Evolutionary conservation across 2,113 vertebrate genomes (phyloP), one percentile per base, ranked within the genome.

Genomic region (Stomatorhinus ivindoensis): DNA sequence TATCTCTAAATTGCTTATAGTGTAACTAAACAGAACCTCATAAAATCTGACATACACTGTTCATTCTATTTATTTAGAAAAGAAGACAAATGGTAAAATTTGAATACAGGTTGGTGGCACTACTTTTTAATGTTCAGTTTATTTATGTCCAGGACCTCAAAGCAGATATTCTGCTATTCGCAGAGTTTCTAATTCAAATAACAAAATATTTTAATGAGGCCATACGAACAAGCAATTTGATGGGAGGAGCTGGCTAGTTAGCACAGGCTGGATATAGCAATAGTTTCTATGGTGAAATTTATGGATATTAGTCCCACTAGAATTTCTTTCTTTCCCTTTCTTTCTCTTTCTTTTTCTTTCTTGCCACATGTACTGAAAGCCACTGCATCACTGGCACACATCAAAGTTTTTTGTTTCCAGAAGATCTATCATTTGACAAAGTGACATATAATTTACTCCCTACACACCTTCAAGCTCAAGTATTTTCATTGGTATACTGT

Each of bases 81-180:
- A 44, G 24, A 47, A 44, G n/a, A 44, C 21, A 80, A 42, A 76
- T 39, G 13, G 4, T 76, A 76, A 39, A 39, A 76, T 39, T 42
- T 76, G 31, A 76, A 76, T 46, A 19, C 31, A 82, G 39, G 76
- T 21, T 84, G 39, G 7, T 47, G 47, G 82, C 39, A 84, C 82
- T 84, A 46, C 82, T n/a, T 84, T 84, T 84, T 84, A 42, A 84
- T 46, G 27, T 84, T 84, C 82, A 84, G 82, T 47, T 84, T 47
- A 84, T 84, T 80, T 80, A 80, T 80, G 31, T 21, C 15, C 73
- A 80, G 35, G 35, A 80, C 73, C 17, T 80, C 17, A 42, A 80
- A 80, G 35, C 15, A 80, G 35, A 76, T 35, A 39, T 27, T 3
- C 27, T 39, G 15, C 31, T 31, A 76, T 31, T 76, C 31, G 3